Conservation (phyloP, 2,797 vertebrate genomes). For the Urosaurus nigricauda region DNA sequence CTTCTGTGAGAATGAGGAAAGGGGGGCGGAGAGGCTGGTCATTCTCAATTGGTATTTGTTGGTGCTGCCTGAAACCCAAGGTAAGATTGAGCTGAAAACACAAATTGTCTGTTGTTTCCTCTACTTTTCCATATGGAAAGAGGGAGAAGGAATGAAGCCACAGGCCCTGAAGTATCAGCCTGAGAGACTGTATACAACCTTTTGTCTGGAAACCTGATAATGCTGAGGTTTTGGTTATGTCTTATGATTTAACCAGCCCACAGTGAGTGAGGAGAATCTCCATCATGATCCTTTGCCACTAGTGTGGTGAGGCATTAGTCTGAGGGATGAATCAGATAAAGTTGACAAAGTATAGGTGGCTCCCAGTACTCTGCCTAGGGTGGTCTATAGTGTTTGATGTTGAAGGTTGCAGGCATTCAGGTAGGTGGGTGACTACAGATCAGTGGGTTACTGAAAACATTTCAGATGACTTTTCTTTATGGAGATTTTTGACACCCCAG, state of each 20-base stretch:
- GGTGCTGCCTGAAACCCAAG: neutral
- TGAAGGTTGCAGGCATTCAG: neutral
- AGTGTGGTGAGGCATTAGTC: constrained; percentile 12
- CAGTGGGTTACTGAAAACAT: no score
- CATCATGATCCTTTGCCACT: no score
- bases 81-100: neutral
- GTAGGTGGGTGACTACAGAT: neutral
- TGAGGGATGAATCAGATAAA: neutral
- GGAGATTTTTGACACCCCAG: neutral
- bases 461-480: no score
- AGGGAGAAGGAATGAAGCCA: neutral
- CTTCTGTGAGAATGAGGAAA: neutral
- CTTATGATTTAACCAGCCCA: no score
- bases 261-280: no score
- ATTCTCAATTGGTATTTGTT: neutral
- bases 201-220: neutral
- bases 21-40: neutral
- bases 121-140: neutral
- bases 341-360: neutral
- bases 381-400: neutral
- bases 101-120: neutral
- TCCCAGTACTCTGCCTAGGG: neutral
- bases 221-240: neutral
- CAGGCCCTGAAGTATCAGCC: neutral
- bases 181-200: neutral